phyloP scores from a whole-genome alignment of 2,113 vertebrate genomes.

The Bubo blakistoni region DNA sequence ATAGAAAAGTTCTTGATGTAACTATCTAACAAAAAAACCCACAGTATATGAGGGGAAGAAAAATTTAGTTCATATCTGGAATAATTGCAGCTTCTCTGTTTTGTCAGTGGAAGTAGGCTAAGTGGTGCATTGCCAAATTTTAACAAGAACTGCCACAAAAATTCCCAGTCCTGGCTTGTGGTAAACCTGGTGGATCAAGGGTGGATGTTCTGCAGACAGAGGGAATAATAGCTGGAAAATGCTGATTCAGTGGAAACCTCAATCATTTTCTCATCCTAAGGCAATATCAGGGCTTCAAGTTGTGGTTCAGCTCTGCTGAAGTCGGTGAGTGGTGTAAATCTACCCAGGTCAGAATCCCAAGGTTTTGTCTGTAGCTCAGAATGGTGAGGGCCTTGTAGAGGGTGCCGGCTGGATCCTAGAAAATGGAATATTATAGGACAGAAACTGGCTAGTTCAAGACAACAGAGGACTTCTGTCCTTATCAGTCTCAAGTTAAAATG shows the following conservation, averaged over 20 bases:
- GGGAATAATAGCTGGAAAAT: neutral
- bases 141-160: neutral
- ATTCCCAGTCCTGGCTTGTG: neutral
- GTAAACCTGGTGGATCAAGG: neutral
- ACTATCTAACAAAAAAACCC: neutral
- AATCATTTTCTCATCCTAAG: neutral
- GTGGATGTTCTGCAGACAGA: neutral
- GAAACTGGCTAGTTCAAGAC: neutral
- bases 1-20: neutral
- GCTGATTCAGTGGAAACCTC: neutral
- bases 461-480: neutral
- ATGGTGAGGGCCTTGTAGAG: neutral
- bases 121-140: neutral
- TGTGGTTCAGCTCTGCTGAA: neutral
- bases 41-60: rapidly evolving
- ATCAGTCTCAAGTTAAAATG: neutral
- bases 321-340: neutral
- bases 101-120: neutral
- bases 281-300: neutral
- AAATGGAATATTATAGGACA: neutral
- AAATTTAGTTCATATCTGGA: neutral
- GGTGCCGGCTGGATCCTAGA: neutral
- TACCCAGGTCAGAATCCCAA: neutral
- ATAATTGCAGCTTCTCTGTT: neutral
- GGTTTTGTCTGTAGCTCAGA: neutral